Evolutionary conservation across 2,888 invertebrate genomes (phyloP).

Genomic region (Rhopalosiphum nymphaeae): DNA sequence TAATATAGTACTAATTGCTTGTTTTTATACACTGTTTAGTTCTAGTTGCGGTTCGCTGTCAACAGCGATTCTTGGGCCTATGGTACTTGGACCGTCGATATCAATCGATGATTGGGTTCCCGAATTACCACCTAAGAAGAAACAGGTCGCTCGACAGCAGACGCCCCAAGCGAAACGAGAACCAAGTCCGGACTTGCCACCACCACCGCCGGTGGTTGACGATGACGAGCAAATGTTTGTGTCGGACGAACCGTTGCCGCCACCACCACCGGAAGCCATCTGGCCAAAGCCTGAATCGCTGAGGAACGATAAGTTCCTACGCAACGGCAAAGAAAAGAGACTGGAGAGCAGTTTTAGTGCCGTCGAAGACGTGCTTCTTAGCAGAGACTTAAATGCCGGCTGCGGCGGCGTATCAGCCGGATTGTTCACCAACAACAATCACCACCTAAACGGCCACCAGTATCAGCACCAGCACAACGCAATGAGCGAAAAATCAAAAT

Average conservation of each 20-base stretch:
- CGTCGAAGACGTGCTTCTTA: slow-evolving; percentile 55
- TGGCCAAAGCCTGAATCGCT: slow-evolving; percentile 60
- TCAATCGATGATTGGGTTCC: slow-evolving; percentile 80
- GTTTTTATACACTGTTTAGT: slow-evolving; percentile 66
- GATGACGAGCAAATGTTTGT: slow-evolving; percentile 75
- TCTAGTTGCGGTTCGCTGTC: slow-evolving; percentile 75
- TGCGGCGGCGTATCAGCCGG: slow-evolving; percentile 8
- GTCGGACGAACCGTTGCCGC: slow-evolving; percentile 77
- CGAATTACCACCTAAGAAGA: slow-evolving; percentile 84
- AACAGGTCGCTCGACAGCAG: slow-evolving; percentile 68
- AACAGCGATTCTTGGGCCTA: slow-evolving; percentile 75
- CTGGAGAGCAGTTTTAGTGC: slow-evolving; percentile 59
- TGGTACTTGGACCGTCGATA: slow-evolving; percentile 76
- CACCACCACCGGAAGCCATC: slow-evolving; percentile 72
- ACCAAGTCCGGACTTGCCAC: slow-evolving; percentile 74
- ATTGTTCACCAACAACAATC: slow-evolving; percentile 13
- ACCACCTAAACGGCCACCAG: neutral
- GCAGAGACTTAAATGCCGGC: slow-evolving; percentile 9
- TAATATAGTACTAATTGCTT: neutral
- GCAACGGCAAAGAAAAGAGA: slow-evolving; percentile 56
- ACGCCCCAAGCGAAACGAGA: slow-evolving; percentile 68
- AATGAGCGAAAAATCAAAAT: slow-evolving; percentile 63
- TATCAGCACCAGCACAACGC: neutral
- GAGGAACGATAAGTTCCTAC: slow-evolving; percentile 43
- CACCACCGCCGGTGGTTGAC: slow-evolving; percentile 77